phyloP scores from a whole-genome alignment of 2,797 vertebrate species.

The Tokudaia muenninki region DNA sequence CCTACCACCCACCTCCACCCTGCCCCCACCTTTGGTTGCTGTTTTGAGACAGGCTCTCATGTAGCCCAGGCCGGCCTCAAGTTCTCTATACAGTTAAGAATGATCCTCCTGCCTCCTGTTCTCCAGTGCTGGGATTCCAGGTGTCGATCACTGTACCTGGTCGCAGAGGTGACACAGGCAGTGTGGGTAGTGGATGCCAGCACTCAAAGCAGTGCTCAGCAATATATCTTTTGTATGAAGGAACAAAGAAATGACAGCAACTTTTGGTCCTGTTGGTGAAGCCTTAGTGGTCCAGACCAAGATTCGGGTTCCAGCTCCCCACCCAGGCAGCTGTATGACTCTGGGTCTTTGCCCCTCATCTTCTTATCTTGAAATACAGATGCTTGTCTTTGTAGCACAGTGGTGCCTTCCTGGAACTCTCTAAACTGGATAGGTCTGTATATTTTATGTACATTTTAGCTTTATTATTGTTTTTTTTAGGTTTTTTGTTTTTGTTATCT shows the following conservation, averaged over 20 bases:
- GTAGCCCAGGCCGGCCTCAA: neutral
- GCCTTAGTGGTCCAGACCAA: neutral
- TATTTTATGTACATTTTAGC: no score
- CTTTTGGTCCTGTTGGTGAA: neutral
- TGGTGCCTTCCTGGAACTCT: accelerated
- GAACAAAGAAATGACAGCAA: neutral
- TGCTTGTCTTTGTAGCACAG: no score
- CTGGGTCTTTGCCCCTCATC: neutral
- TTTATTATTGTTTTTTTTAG: neutral
- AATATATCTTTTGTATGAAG: neutral
- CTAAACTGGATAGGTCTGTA: neutral
- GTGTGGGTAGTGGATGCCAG: neutral
- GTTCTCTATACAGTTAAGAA: neutral
- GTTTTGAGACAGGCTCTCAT: neutral
- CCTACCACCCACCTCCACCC: no score
- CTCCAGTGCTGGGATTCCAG: neutral
- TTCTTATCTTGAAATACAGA: neutral
- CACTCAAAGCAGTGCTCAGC: neutral
- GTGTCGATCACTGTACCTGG: neutral
- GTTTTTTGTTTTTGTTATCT: neutral
- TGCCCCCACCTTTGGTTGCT: neutral
- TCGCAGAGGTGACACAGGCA: neutral
- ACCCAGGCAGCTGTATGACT: neutral
- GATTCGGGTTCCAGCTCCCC: neutral
- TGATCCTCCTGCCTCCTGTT: neutral